Percentiles rank a stretch among this genome's conserved stretches.
Evolutionary conservation across 2,888 invertebrate genomes (phyloP).

Genomic region (Sthenelais limicola): DNA sequence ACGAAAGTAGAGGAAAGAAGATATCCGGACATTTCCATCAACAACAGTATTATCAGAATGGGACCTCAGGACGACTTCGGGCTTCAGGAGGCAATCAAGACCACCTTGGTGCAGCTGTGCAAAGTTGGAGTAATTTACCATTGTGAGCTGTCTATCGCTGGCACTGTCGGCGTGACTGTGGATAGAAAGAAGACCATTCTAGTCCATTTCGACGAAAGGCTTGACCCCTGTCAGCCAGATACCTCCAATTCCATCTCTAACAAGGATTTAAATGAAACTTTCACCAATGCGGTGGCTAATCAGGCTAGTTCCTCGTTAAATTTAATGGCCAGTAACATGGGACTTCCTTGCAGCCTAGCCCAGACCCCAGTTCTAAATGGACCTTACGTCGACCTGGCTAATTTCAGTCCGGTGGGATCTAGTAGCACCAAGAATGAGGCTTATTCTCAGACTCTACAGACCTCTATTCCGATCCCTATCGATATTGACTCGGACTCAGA

Average conservation of each 20-base stretch:
- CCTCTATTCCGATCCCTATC: conserved; percentile 31
- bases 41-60: no score
- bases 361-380: conserved; percentile 9
- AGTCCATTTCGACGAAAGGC: conserved; percentile 46
- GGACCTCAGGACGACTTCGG: conserved; percentile 32
- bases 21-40: no score
- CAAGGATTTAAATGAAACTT: no score
- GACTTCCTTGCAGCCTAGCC: background rate
- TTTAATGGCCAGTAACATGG: no score
- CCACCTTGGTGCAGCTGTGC: conserved; percentile 47
- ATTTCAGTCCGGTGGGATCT: background rate
- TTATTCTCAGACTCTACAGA: conserved; percentile 17
- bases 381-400: background rate
- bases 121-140: conserved; percentile 45
- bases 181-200: conserved; percentile 45
- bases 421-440: conserved; percentile 34
- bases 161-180: conserved; percentile 49
- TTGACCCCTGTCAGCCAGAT: conserved; percentile 31
- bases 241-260: no score
- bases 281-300: background rate
- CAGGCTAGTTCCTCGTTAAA: no score
- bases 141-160: conserved; percentile 46
- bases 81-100: conserved; percentile 45
- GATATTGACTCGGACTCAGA: conserved; percentile 43
- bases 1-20: no score